Evolutionary conservation across 2,888 invertebrate species (phyloP), one percentile per base, ranked within the genome.

Genomic region (Acheta domesticus): DNA sequence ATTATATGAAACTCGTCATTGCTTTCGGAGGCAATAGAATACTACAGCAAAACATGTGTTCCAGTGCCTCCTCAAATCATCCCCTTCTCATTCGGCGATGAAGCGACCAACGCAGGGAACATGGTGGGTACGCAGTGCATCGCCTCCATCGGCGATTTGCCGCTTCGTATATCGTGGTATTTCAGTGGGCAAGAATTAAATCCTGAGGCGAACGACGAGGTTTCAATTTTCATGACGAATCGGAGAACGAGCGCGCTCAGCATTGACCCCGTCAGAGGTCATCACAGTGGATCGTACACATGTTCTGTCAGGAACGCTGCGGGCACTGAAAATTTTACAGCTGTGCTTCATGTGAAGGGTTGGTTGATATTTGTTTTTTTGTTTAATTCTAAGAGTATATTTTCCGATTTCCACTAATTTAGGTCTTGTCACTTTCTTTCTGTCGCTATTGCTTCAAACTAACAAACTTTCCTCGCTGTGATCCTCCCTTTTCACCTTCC

Each of bases 201-300:
- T 48, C 77, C 77, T 48, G 80, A 62, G 62, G n/a, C 62, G 16
- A 36, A 36, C 8, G 62, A 62, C 62, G 62, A 62, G 16, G 82
- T 12, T 83, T 84, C 49, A 8, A 48, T 21, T 74, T 77, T 74
- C 50, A 75, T 75, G 36, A 78, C 86, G 92, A 93, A 84, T 92
- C 92, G 84, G 90, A 89, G 91, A 83, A 91, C 91, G 84, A 91
- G 90, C 84, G 90, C 91, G 76, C 88, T 94, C 79, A 91, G 91
- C 20, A 84, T 86, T 23, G 76, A 78, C 36, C 79, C 81, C 81
- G 92, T 92, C 81, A 90, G 89, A 84, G 91, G 90, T 79, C 89
- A 90, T 80, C 93, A 94, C 86, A 91, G 92, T 83, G 94, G 94
- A 84, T 92, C 91, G 84, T 94, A 94, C 86, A 91, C 92, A 81